A percentile compares a stretch with the other conserved stretches of the same genome.
Conservation (phyloP, 2,797 vertebrate genomes). For the Sandelia bainsii region DNA sequence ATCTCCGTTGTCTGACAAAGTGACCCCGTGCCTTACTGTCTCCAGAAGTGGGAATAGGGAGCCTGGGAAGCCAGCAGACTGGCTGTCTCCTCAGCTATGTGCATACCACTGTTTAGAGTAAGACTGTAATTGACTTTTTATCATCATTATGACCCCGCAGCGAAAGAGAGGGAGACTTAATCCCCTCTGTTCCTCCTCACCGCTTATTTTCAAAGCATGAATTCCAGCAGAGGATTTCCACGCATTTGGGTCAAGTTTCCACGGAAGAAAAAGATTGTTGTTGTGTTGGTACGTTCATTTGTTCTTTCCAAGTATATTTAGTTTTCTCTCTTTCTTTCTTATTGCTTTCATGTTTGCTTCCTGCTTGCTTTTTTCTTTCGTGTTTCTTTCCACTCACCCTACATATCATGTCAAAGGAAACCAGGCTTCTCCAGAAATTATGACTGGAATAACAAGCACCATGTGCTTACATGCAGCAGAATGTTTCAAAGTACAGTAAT, state of each 20-base stretch:
- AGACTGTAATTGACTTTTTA: slow-evolving; percentile 82
- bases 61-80: slow-evolving; percentile 70
- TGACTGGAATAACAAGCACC: slow-evolving; percentile 81
- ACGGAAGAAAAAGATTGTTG: slow-evolving; percentile 55
- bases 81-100: slow-evolving; percentile 74
- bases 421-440: slow-evolving; percentile 55
- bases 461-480: slow-evolving; percentile 74
- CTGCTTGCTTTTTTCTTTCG: slow-evolving; percentile 18
- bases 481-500: slow-evolving; percentile 71
- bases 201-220: slow-evolving; percentile 75
- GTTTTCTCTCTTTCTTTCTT: slow-evolving; percentile 8
- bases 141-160: slow-evolving; percentile 80
- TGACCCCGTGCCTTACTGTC: slow-evolving; percentile 50
- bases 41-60: slow-evolving; percentile 57
- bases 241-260: slow-evolving; percentile 78
- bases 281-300: slow-evolving; percentile 42
- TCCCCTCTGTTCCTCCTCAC: slow-evolving; percentile 64
- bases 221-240: slow-evolving; percentile 80
- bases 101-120: slow-evolving; percentile 77
- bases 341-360: slow-evolving; percentile 28
- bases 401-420: slow-evolving; percentile 63
- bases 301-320: slow-evolving; percentile 5
- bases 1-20: slow-evolving; percentile 52
- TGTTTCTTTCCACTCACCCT: slow-evolving; percentile 16
- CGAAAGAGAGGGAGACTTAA: slow-evolving; percentile 67